These are phyloP conservation scores for Chironomus riparius DNA, from an alignment of 2,888 invertebrate species.

Conservation along the genomic window DNA sequence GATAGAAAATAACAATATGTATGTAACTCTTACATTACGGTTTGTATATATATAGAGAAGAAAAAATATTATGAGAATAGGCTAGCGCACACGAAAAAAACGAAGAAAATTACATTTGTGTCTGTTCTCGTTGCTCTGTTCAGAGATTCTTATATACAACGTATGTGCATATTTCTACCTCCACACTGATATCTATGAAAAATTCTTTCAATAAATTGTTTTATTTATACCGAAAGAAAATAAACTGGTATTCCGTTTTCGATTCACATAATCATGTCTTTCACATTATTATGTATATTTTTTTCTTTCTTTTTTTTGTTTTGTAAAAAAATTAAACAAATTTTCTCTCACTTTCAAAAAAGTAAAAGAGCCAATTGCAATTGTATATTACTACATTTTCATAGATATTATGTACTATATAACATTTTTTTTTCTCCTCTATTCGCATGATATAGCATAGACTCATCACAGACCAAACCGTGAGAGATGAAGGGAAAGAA, in stretches of 20 bases:
- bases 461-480: neutral
- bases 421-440: neutral
- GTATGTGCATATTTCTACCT: constrained; percentile 3
- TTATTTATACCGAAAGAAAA: constrained; percentile 16
- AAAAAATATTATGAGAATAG: neutral
- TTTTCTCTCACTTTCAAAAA: constrained; percentile 16
- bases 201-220: constrained; percentile 25
- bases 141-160: neutral
- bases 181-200: constrained; percentile 5
- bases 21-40: constrained; percentile 25
- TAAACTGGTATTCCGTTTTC: neutral
- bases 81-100: constrained; percentile 14
- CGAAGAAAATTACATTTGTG: neutral
- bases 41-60: constrained; percentile 8
- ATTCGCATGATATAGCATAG: neutral
- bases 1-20: neutral
- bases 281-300: neutral
- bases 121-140: neutral
- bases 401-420: neutral
- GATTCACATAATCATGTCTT: constrained; percentile 16
- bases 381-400: neutral
- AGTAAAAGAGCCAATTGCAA: no score
- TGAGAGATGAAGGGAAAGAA: neutral
- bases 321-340: neutral
- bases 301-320: neutral